Conservation (phyloP, 2,797 vertebrate genomes). For the Acanthurus leucopareius region DNA sequence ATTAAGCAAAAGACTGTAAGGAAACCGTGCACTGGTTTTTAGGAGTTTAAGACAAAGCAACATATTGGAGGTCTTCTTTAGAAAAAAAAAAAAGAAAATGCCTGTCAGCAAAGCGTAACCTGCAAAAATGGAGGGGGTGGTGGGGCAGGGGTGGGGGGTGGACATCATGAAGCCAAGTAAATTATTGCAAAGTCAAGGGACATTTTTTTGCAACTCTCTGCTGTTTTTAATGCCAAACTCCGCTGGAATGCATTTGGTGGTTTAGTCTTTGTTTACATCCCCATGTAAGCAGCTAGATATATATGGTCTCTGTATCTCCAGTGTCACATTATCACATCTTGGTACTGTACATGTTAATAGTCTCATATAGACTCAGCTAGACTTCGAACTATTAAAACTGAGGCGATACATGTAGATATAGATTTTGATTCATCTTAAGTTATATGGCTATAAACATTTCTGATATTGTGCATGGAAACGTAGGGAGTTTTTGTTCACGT, state of each 20-base stretch:
- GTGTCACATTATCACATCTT: slow-evolving; percentile 64
- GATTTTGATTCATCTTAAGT: slow-evolving; percentile 68
- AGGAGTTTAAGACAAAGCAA: slow-evolving; percentile 75
- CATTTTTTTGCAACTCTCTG: slow-evolving; percentile 70
- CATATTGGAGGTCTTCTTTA: slow-evolving; percentile 71
- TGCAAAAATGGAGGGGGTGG: slow-evolving; percentile 64
- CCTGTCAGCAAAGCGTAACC: slow-evolving; percentile 72
- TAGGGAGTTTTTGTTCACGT: slow-evolving; percentile 39
- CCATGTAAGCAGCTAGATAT: slow-evolving; percentile 64
- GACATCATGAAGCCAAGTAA: slow-evolving; percentile 78
- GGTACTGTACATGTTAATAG: slow-evolving; percentile 69
- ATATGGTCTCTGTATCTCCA: slow-evolving; percentile 62
- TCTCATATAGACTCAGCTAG: slow-evolving; percentile 70
- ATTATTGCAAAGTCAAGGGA: slow-evolving; percentile 85
- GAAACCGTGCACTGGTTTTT: slow-evolving; percentile 67
- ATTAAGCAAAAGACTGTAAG: slow-evolving; percentile 70
- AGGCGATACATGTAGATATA: slow-evolving; percentile 67
- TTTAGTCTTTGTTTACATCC: slow-evolving; percentile 72
- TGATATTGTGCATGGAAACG: slow-evolving; percentile 51
- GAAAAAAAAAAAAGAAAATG: slow-evolving; percentile 66
- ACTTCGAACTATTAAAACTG: slow-evolving; percentile 68
- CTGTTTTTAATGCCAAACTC: slow-evolving; percentile 70
- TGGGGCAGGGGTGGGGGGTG: slow-evolving; percentile 36
- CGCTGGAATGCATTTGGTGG: slow-evolving; percentile 63
- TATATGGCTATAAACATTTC: slow-evolving; percentile 79